Evolutionary conservation across 2,113 vertebrate species (phyloP).

Genomic region (Rhynchomys soricoides): DNA sequence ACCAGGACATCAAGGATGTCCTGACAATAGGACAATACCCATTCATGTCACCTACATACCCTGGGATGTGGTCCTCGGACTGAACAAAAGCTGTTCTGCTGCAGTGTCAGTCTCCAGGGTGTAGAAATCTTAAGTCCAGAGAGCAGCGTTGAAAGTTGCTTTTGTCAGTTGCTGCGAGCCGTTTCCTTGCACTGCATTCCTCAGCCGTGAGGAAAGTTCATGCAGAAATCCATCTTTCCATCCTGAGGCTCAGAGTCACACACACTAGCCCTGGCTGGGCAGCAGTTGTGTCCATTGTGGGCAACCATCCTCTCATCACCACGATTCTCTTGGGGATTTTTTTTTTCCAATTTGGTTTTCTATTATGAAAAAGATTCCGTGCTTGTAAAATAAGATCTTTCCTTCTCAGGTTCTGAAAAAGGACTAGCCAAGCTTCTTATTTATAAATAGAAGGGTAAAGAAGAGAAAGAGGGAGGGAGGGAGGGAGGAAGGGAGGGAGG

Average conservation of each 20-base stretch:
- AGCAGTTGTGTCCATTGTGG: constrained; percentile 61
- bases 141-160: neutral
- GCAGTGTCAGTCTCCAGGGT: neutral
- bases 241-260: neutral
- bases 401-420: constrained; percentile 52
- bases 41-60: neutral
- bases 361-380: constrained; percentile 54
- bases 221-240: neutral
- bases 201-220: constrained; percentile 74
- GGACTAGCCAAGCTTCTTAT: constrained; percentile 59
- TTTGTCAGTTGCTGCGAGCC: constrained; percentile 57
- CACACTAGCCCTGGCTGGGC: neutral
- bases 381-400: constrained; percentile 72
- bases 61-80: neutral
- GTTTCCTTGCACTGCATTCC: constrained; percentile 17
- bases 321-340: constrained; percentile 30
- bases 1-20: neutral
- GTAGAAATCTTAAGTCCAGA: constrained; percentile 56
- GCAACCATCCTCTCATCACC: constrained; percentile 68
- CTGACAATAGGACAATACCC: neutral
- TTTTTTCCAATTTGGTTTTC: constrained; percentile 61
- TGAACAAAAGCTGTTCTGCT: constrained; percentile 57
- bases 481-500: too few relatives aligned
- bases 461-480: too few relatives aligned
- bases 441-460: constrained; percentile 47